Evolutionary conservation across 2,113 vertebrate genomes (phyloP).

Genomic region (Xenus cinereus): DNA sequence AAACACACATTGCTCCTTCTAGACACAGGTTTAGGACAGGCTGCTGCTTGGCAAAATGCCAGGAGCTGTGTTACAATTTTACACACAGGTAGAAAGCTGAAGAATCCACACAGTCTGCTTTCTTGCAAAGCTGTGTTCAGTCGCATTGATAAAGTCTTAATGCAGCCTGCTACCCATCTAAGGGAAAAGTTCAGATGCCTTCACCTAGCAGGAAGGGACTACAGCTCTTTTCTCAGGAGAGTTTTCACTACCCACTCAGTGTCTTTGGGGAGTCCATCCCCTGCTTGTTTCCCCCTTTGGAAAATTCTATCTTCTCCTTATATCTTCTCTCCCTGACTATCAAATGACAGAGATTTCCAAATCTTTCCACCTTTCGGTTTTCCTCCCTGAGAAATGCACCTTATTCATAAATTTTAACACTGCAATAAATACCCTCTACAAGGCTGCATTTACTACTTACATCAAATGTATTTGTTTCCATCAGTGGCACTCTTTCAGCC

Average conservation of each 20-base stretch:
- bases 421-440: neutral
- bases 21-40: neutral
- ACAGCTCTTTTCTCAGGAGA: neutral
- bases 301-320: neutral
- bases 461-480: neutral
- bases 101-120: neutral
- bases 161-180: rapidly evolving
- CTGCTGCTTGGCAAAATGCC: neutral
- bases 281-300: neutral
- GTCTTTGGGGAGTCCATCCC: neutral
- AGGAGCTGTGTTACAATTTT: neutral
- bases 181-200: neutral
- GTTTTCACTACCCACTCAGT: neutral
- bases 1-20: neutral
- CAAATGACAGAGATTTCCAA: neutral
- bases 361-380: neutral
- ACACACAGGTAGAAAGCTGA: neutral
- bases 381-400: neutral
- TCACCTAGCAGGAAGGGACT: neutral
- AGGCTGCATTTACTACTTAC: neutral
- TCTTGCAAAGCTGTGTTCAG: neutral
- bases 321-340: neutral
- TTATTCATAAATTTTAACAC: neutral
- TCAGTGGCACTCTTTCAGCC: neutral
- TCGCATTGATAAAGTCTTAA: neutral